Evolutionary conservation across 2,797 vertebrate species (phyloP).

Genomic region (Malacoraja senta): DNA sequence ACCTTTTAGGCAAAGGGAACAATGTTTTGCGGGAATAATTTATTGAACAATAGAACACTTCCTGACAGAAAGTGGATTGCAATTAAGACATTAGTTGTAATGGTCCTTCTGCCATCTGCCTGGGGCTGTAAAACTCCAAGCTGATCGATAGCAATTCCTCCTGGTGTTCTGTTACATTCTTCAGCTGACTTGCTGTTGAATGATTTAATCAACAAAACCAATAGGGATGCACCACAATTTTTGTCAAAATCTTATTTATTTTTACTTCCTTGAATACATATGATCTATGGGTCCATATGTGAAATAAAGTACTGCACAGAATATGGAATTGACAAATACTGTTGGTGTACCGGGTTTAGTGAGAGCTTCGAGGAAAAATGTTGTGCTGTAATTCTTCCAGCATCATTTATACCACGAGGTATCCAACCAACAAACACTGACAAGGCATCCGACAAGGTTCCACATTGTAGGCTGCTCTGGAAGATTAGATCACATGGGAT

Average conservation of each 20-base stretch:
- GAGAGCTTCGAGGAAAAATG: not conserved
- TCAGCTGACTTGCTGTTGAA: not conserved
- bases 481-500: too few relatives aligned
- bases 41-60: not conserved
- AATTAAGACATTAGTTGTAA: conserved; percentile 25
- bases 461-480: too few relatives aligned
- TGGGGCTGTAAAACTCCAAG: not conserved
- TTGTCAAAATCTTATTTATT: not conserved
- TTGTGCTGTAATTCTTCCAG: not conserved
- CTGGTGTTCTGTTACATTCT: not conserved
- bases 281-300: not conserved
- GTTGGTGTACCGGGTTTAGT: not conserved
- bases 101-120: not conserved
- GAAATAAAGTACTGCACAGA: too few relatives aligned
- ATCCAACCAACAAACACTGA: not conserved
- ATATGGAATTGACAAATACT: not conserved
- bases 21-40: not conserved
- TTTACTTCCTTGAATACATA: conserved; percentile 1
- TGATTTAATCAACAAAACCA: conserved; percentile 20
- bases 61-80: not conserved
- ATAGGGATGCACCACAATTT: not conserved
- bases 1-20: not conserved
- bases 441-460: too few relatives aligned
- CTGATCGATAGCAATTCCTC: not conserved
- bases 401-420: not conserved